These are phyloP conservation scores for Ardeotis arabs DNA, from an alignment of 2,113 vertebrate genomes.

Conservation along the genomic window DNA sequence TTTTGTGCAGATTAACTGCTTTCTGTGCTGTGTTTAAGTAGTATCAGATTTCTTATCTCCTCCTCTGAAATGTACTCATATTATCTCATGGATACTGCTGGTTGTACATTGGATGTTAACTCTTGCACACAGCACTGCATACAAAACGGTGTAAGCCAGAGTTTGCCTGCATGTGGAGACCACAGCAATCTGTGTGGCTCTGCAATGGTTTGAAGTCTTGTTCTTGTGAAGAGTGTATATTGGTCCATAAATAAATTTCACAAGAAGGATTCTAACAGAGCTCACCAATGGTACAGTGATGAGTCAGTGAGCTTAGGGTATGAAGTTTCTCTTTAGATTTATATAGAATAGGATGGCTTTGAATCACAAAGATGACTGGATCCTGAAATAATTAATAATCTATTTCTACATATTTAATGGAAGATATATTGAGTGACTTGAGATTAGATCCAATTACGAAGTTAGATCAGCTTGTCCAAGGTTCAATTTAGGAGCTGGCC, in stretches of 20 bases:
- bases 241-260: background rate
- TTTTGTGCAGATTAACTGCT: background rate
- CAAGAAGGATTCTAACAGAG: background rate
- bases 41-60: background rate
- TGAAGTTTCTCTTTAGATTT: background rate
- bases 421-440: background rate
- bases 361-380: background rate
- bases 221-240: background rate
- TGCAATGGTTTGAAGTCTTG: background rate
- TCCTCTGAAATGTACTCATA: background rate
- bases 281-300: fast-evolving
- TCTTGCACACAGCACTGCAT: background rate
- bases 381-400: background rate
- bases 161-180: background rate
- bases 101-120: fast-evolving
- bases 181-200: background rate
- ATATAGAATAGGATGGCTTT: background rate
- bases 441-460: background rate
- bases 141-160: background rate
- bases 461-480: background rate
- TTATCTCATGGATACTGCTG: background rate
- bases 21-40: background rate
- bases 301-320: background rate
- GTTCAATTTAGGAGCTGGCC: background rate
- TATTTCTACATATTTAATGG: background rate